Conservation (phyloP, 2,797 vertebrate species). For the Micrastur ruficollis region DNA sequence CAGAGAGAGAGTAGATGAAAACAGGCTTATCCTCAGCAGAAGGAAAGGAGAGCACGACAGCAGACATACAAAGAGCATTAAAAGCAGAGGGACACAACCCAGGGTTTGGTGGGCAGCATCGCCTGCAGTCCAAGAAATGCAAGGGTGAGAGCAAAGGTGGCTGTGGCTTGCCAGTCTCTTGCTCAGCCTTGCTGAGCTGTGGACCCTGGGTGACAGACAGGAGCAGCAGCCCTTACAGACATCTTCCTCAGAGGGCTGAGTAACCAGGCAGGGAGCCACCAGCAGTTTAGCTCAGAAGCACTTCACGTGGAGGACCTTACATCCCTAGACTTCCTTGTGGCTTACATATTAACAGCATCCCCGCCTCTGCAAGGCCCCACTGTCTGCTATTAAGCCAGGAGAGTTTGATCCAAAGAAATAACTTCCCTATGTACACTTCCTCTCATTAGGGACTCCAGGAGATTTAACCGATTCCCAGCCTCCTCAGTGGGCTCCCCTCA, state of each 20-base stretch:
- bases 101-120: neutral
- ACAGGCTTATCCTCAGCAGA: neutral
- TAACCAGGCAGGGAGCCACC: neutral
- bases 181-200: neutral
- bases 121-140: neutral
- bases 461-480: neutral
- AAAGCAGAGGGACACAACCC: neutral
- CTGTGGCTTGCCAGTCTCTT: neutral
- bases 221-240: conserved; percentile 9
- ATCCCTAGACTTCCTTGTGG: neutral
- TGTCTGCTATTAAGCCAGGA: neutral
- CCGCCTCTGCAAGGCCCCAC: neutral
- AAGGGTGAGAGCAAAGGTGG: neutral
- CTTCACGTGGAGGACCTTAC: neutral
- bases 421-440: neutral
- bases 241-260: conserved; percentile 4
- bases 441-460: neutral
- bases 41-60: neutral
- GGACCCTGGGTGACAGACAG: neutral
- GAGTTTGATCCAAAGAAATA: neutral
- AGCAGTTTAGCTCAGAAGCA: neutral
- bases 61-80: neutral
- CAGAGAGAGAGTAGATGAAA: neutral
- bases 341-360: conserved; percentile 43
- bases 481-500: neutral